Base-by-base conservation (phyloP, 2,797 vertebrate genomes). In the Lepus oiostolus region DNA sequence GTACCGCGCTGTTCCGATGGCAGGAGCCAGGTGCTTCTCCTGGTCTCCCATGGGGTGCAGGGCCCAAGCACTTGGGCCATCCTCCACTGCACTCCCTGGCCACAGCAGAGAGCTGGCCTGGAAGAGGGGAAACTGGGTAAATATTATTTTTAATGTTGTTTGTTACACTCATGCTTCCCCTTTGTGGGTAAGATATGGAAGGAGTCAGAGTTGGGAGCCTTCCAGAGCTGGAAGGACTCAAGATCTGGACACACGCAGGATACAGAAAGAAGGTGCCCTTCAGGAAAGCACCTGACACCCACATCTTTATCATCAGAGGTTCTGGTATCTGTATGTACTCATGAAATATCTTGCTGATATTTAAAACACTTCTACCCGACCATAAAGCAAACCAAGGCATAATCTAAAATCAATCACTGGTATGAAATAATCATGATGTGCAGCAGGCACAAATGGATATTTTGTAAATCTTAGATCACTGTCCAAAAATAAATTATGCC, bases 81-180 rank as follows among this genome's bases (percentile, higher is more conserved):
- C 35, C 35, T 35, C 35, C 35, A 35, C 35, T 35, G 35, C 35
- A 35, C 35, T 35, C 35, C 35, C 35, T 4, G 35, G 35, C 35
- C 35, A 35, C 35, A 35, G 35, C 35, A 35, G 35, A 35, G 35
- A 35, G 35, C 35, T 35, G 35, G 35, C 35, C 35, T 35, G 35
- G 35, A 35, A 35, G 35, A 35, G 35, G 35, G 35, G 35, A 35
- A 35, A 35, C 35, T 35, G 35, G 4, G 35, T n/a, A 68, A 24
- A 21, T 60, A 47, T 26, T 76, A 32, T 22, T 75, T 62, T 87
- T 75, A 77, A 28, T 76, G 6, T 68, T 94, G 65, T 38, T 88
- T 89, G 79, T 92, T 90, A 83, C 32, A 92, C 38, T 42, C 54
- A 79, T 24, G 71, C 24, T 88, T 96, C 58, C 76, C 52, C 52